Conservation (phyloP, 2,888 invertebrate species). For the Fragum sueziense region DNA sequence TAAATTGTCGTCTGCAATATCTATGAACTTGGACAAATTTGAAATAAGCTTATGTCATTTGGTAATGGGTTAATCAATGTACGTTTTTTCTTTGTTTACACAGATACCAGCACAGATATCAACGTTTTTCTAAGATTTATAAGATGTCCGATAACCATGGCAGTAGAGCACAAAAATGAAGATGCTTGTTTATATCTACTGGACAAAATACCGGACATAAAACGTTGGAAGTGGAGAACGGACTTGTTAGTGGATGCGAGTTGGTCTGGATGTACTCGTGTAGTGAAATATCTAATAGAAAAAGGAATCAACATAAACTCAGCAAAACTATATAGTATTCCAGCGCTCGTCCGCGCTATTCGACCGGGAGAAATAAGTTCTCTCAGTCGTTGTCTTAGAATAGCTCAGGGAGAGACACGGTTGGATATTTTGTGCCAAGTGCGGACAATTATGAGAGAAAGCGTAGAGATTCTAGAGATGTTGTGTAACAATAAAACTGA, state of each 20-base stretch:
- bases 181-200: slow-evolving; percentile 36
- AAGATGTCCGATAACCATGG: slow-evolving; percentile 22
- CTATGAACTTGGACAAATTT: too few relatives aligned
- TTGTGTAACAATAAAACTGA: slow-evolving; percentile 15
- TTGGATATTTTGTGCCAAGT: neutral
- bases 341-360: slow-evolving; percentile 17
- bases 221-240: neutral
- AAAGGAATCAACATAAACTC: slow-evolving; percentile 12
- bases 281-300: slow-evolving; percentile 30
- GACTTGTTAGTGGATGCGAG: slow-evolving; percentile 24
- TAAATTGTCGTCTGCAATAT: too few relatives aligned
- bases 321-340: neutral
- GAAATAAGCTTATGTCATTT: too few relatives aligned
- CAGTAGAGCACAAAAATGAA: slow-evolving; percentile 23
- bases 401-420: neutral
- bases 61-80: too few relatives aligned
- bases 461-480: slow-evolving; percentile 11
- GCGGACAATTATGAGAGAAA: slow-evolving; percentile 12
- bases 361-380: slow-evolving; percentile 17
- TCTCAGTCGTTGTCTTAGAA: neutral
- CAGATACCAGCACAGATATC: slow-evolving; percentile 24
- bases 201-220: slow-evolving; percentile 7
- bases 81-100: neutral
- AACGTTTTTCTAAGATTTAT: neutral
- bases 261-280: slow-evolving; percentile 19